Base-by-base conservation (phyloP, 1,140 invertebrate species). In the Psix sp. region DNA sequence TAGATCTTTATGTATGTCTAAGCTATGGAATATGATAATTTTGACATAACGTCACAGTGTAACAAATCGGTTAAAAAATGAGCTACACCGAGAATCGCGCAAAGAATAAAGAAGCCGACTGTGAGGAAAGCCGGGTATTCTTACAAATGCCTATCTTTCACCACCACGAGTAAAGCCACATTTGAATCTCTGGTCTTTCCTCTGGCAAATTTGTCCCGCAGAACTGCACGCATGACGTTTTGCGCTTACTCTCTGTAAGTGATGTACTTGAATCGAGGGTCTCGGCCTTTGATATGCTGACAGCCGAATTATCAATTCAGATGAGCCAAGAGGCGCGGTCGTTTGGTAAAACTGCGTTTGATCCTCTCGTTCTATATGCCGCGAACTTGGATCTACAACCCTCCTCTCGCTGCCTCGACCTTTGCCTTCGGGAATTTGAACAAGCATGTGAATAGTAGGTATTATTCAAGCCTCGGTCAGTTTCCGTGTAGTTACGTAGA, bases 291-390 rank as follows among this genome's bases (percentile, higher is more conserved):
- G 84, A 86, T 85, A 85, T 86, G 81, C 84, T 82, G 80, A 84
- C 80, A 59, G 78, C 42, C 74, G 74, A 81, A 86, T 86, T 86
- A 86, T 86, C 83, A 86, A 86, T 86, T 86, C 84, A 86, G 77
- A 86, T 86, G 83, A 85, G 80, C 52, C 45, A 70, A 79, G 71
- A 74, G 77, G 68, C 67, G 57, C 72, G 73, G 81, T 80, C 81
- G 81, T 80, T 84, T 83, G 77, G 76, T 78, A 81, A 84, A 84
- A 84, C 82, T 80, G 68, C 79, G 82, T 84, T 85, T 85, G 83
- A 85, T 84, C 84, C 79, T 79, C 46, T n/a, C n/a, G n/a, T n/a
- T n/a, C n/a, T n/a, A n/a, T n/a, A n/a, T 70, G 40, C 43, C 54
- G 43, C 51, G 71, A 72, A 77, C 75, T 43, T 59, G 54, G 76